These are phyloP conservation scores for Trematomus bernacchii DNA, from an alignment of 2,797 vertebrate species.

Conservation along the genomic window DNA sequence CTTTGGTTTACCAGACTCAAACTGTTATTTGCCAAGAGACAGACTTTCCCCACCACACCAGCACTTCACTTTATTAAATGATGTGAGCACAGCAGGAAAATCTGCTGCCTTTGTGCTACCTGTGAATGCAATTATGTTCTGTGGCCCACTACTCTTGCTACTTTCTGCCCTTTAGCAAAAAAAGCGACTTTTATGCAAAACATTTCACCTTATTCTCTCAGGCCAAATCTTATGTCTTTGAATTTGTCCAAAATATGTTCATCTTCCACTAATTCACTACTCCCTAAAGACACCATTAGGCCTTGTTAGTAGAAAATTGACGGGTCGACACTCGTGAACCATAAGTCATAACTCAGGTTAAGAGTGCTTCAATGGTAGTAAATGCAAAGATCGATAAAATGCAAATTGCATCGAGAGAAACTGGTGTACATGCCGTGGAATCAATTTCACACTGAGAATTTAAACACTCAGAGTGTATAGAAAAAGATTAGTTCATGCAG, in stretches of 20 bases:
- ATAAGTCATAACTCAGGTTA: neutral
- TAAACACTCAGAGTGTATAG: neutral
- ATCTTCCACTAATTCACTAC: neutral
- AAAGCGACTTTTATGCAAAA: slow-evolving; percentile 25
- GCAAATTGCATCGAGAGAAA: neutral
- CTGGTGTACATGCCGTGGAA: neutral
- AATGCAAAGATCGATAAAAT: neutral
- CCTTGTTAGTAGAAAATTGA: neutral
- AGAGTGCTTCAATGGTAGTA: neutral
- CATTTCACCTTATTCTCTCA: neutral
- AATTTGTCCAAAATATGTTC: neutral
- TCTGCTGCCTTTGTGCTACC: slow-evolving; percentile 7
- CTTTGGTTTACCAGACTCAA: slow-evolving; percentile 1
- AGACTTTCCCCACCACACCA: slow-evolving; percentile 24
- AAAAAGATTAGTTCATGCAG: neutral
- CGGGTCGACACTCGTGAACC: neutral
- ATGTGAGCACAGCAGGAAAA: slow-evolving; percentile 34
- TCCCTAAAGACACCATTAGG: neutral
- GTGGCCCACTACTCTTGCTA: neutral
- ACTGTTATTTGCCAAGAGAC: slow-evolving; percentile 13
- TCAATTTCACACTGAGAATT: neutral
- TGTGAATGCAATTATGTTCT: slow-evolving; percentile 41
- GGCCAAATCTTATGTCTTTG: neutral
- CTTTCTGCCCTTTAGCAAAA: slow-evolving; percentile 11
- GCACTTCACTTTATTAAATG: slow-evolving; percentile 43